Evolutionary conservation across 2,797 vertebrate genomes (phyloP), one percentile per base, ranked within the genome.

Genomic region (Rhinogobio ventralis): DNA sequence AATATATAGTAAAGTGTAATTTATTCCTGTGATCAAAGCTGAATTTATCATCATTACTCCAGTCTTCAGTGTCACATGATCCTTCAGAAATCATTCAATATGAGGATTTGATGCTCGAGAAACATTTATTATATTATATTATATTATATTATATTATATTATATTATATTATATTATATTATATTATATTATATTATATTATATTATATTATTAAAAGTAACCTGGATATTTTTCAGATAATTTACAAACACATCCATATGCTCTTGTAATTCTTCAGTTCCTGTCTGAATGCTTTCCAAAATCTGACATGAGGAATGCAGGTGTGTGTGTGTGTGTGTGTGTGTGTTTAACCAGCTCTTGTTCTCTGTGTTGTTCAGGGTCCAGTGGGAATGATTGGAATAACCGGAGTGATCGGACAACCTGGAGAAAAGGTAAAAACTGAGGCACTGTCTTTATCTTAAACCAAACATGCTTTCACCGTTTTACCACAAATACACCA

Each of bases 381-480:
- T 85, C n/a, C 28, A n/a, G 25, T 64, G 45, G 88, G 88, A 42
- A 81, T 88, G 64, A 87, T 78, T 64, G 84, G 85, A 86, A 28
- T 76, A 68, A 71, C 85, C 86, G 82, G 85, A 87, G 86, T 82
- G 53, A 88, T 79, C 66, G 88, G 88, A 23, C 77, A 74, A 73
- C 77, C 80, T 66, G 88, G 88, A 66, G 88, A 89, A 78, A 89
- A 89, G 78, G 88, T 88, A 71, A 64, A 64, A 53, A 45, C 23
- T 19, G 2, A 33, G 9, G 11, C 23, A 3, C 8, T 10, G 19
- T n/a, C 20, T 36, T 64, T 10, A 45, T 55, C 8, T 49, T 49
- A 6, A 73, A 73, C 1, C n/a, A 46, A 15, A 17, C 25, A 7
- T 1, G 28, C 33, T 68, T 68, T 33, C 67, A 69, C 15, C 2